Evolutionary conservation across 2,797 vertebrate genomes (phyloP).

Genomic region (Cetoscarus ocellatus): DNA sequence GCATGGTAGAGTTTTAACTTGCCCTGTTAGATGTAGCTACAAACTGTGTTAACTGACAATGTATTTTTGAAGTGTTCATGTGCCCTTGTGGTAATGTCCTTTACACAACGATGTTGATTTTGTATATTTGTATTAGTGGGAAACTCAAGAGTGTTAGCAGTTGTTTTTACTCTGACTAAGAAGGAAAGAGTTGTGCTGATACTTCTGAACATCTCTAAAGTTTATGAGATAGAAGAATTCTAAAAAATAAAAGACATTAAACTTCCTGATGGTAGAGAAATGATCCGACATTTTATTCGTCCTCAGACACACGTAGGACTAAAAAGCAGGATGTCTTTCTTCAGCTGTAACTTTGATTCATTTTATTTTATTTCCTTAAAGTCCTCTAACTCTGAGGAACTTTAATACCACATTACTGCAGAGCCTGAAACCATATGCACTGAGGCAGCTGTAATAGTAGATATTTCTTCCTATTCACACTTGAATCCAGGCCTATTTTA

Average conservation of each 20-base stretch:
- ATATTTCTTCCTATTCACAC: neutral
- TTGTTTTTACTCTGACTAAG: neutral
- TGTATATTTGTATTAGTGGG: no score
- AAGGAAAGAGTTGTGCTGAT: neutral
- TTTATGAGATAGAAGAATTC: neutral
- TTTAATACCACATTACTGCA: constrained; percentile 1
- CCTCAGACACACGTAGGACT: neutral
- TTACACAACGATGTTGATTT: no score
- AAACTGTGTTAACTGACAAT: no score
- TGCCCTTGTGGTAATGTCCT: no score
- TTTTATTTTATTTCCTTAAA: neutral
- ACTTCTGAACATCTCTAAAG: neutral
- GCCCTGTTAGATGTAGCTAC: no score
- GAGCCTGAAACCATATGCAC: constrained; percentile 7
- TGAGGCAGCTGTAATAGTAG: neutral
- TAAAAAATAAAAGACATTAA: neutral
- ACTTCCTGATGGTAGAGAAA: neutral
- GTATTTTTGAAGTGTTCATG: no score
- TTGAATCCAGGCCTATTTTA: neutral
- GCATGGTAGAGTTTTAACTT: no score
- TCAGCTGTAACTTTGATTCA: neutral
- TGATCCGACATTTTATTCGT: neutral
- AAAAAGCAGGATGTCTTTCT: neutral
- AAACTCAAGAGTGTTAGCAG: neutral
- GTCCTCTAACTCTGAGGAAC: neutral